A percentile compares a stretch with the other conserved stretches of the same genome.
Conservation (phyloP, 1,140 invertebrate species). For the Galendromus occidentalis region DNA sequence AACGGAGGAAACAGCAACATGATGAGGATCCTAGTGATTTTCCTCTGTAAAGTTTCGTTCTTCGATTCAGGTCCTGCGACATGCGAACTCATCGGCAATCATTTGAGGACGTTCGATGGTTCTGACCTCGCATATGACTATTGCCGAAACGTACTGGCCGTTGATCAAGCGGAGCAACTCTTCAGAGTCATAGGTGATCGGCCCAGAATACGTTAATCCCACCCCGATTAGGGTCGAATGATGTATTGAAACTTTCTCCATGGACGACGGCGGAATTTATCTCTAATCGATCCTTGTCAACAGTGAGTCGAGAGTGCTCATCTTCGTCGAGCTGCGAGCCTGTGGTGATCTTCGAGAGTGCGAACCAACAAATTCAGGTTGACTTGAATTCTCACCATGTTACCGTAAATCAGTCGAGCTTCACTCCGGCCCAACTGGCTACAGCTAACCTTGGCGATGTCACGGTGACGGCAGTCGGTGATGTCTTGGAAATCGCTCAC, state of each 20-base stretch:
- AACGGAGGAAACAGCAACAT: no score
- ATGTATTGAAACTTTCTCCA: no score
- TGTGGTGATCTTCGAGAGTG: background rate
- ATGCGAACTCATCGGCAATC: constrained; percentile 49
- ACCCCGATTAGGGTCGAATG: no score
- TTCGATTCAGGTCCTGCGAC: constrained; percentile 24
- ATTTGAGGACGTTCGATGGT: constrained; percentile 54
- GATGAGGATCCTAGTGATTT: no score
- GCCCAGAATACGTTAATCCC: no score
- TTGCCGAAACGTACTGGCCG: constrained; percentile 51
- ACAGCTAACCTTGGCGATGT: constrained; percentile 42
- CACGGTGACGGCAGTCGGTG: constrained; percentile 41
- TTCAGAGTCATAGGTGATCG: constrained; percentile 30
- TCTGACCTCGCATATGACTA: constrained; percentile 51
- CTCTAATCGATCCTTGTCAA: background rate
- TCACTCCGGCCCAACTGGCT: constrained; percentile 12
- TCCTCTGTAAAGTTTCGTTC: no score
- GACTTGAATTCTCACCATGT: background rate
- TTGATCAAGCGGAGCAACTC: constrained; percentile 32
- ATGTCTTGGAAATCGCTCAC: constrained; percentile 44
- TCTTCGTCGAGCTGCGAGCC: background rate
- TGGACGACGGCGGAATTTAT: background rate
- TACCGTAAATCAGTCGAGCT: background rate
- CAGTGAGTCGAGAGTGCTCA: background rate
- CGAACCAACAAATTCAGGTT: background rate